These are phyloP conservation scores for Rhynchonycteris naso DNA, from an alignment of 2,797 vertebrate species.

Conservation along the genomic window DNA sequence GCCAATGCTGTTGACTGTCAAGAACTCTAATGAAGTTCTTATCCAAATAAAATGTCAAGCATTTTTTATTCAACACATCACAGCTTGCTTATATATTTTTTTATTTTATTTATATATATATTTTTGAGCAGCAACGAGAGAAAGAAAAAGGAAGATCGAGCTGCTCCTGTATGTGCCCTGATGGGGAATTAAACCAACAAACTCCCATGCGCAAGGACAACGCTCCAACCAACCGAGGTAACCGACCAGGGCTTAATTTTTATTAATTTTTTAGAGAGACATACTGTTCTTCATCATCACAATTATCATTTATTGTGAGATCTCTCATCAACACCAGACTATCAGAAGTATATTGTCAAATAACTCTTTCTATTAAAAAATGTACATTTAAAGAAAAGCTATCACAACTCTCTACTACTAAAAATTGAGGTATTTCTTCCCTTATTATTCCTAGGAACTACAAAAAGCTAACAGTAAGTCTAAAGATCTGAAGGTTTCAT, in stretches of 20 bases:
- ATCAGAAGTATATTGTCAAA: background rate
- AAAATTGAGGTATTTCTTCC: constrained; percentile 38
- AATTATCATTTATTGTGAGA: background rate
- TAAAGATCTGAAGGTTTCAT: constrained; percentile 5
- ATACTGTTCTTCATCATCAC: background rate
- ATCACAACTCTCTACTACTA: constrained; percentile 32
- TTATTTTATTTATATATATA: too few species aligned
- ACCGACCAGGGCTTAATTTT: too few species aligned
- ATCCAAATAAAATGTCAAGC: constrained; percentile 17
- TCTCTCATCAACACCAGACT: background rate
- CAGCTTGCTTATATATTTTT: background rate
- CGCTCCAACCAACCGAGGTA: too few species aligned
- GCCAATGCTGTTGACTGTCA: background rate
- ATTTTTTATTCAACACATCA: constrained; percentile 8
- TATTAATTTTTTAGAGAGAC: too few species aligned
- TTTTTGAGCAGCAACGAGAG: too few species aligned
- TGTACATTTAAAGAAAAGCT: background rate
- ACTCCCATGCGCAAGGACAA: too few species aligned
- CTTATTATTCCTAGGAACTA: background rate
- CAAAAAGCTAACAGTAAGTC: background rate
- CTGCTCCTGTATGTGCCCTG: too few species aligned
- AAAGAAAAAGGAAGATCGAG: too few species aligned
- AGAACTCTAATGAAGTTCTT: constrained; percentile 16
- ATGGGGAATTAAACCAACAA: too few species aligned
- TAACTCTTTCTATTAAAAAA: constrained; percentile 1